These are phyloP conservation scores for Spatula versicolor DNA, from an alignment of 2,797 vertebrate species.

Conservation along the genomic window DNA sequence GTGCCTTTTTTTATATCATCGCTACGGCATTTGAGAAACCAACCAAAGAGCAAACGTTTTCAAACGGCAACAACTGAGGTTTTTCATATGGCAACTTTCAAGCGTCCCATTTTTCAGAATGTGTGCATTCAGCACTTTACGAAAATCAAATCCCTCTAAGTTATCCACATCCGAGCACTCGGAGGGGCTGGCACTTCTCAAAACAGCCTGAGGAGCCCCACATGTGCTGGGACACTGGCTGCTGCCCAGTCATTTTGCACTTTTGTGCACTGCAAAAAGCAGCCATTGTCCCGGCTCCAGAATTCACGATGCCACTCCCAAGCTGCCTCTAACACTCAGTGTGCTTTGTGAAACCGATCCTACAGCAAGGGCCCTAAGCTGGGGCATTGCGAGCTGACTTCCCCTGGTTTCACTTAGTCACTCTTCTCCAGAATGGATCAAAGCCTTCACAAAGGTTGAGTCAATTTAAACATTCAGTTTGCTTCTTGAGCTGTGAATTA, in stretches of 20 bases:
- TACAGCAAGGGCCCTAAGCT: neutral
- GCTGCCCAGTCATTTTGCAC: neutral
- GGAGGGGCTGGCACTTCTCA: neutral
- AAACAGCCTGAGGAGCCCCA: neutral
- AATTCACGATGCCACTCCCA: constrained; percentile 23
- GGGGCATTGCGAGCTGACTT: constrained; percentile 3
- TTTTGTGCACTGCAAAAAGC: constrained; percentile 8
- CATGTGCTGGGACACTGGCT: neutral
- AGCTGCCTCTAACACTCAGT: neutral
- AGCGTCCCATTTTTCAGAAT: neutral
- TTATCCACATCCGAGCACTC: neutral
- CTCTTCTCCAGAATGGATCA: constrained; percentile 57
- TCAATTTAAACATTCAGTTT: constrained; percentile 69
- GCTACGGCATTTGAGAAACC: neutral
- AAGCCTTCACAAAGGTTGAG: constrained; percentile 69
- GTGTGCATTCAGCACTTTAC: neutral
- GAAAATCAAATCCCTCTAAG: constrained; percentile 8
- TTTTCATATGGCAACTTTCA: neutral
- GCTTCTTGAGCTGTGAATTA: constrained; percentile 71
- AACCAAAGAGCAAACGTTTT: neutral
- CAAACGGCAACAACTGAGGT: neutral
- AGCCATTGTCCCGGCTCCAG: constrained; percentile 31
- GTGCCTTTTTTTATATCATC: neutral
- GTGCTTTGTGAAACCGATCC: constrained; percentile 12
- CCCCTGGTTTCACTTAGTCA: constrained; percentile 61